Evolutionary conservation across 1,140 invertebrate genomes (phyloP).

Genomic region (Agraylea sexmaculata): DNA sequence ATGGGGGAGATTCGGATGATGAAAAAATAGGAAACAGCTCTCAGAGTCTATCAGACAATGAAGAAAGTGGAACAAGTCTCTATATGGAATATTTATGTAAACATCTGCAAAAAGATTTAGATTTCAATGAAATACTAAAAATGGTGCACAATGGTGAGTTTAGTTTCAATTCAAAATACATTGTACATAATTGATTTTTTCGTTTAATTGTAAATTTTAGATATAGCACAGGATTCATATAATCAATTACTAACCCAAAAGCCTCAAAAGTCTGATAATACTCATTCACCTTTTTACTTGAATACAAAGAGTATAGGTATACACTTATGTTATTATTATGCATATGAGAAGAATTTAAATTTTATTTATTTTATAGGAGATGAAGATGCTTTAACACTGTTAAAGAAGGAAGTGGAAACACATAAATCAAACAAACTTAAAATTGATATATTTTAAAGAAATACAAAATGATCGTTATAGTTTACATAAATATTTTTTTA

Average conservation of each 20-base stretch:
- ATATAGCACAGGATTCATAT: constrained; percentile 18
- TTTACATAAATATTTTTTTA: not conserved
- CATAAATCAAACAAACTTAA: no score
- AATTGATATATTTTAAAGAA: no score
- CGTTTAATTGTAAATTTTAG: no score
- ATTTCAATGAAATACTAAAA: constrained; percentile 19
- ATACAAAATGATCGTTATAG: not conserved
- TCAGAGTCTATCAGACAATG: no score
- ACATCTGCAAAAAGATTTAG: constrained; percentile 16
- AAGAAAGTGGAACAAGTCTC: constrained; percentile 15
- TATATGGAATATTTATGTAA: constrained; percentile 17
- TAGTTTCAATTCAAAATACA: not conserved
- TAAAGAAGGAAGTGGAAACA: no score
- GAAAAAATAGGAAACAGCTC: constrained; percentile 4
- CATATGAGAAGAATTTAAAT: not conserved
- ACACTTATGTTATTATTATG: not conserved
- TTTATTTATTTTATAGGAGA: constrained; percentile 12
- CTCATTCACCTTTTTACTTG: constrained; percentile 15
- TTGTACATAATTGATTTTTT: no score
- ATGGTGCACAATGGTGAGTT: constrained; percentile 19
- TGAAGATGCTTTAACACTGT: constrained; percentile 9
- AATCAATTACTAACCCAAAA: constrained; percentile 17
- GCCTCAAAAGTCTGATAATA: constrained; percentile 20
- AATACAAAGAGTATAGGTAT: constrained; percentile 13
- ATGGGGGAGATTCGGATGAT: no score